These are phyloP conservation scores for Corvus moneduloides DNA, from an alignment of 2,113 vertebrate species.

Conservation along the genomic window DNA sequence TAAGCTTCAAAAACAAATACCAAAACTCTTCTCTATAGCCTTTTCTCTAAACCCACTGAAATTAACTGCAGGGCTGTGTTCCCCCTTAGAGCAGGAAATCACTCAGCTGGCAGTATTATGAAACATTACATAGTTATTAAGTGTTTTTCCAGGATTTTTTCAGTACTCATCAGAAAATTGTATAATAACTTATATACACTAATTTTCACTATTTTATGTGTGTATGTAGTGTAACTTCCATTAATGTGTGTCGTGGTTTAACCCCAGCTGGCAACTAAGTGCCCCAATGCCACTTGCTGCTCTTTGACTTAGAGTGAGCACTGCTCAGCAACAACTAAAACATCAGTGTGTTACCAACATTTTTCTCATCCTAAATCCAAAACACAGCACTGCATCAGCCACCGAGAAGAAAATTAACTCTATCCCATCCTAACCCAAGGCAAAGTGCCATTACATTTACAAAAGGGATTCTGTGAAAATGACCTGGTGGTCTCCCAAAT, in stretches of 20 bases:
- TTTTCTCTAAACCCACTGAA: background rate
- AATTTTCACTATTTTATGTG: constrained; percentile 53
- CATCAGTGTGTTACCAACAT: background rate
- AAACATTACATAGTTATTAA: constrained; percentile 7
- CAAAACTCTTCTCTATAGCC: background rate
- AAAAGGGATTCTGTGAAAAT: constrained; percentile 8
- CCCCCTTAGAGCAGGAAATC: background rate
- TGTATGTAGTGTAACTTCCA: constrained; percentile 15
- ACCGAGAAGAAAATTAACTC: background rate
- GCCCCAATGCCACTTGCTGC: too few relatives aligned
- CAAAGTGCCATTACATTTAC: background rate
- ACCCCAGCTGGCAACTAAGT: background rate
- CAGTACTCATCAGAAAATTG: constrained; percentile 6
- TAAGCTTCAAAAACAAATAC: constrained; percentile 49
- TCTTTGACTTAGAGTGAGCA: background rate
- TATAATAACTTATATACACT: background rate
- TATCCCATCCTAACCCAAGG: too few relatives aligned
- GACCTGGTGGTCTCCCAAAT: background rate
- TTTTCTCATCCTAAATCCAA: background rate
- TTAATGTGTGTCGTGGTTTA: background rate
- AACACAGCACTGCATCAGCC: background rate
- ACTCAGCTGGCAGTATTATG: background rate
- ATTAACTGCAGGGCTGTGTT: background rate
- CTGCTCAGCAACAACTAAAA: background rate
- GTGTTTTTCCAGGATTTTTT: constrained; percentile 55